Base-by-base conservation (phyloP, 2,888 invertebrate species). In the Scaptomyza tumidula region DNA sequence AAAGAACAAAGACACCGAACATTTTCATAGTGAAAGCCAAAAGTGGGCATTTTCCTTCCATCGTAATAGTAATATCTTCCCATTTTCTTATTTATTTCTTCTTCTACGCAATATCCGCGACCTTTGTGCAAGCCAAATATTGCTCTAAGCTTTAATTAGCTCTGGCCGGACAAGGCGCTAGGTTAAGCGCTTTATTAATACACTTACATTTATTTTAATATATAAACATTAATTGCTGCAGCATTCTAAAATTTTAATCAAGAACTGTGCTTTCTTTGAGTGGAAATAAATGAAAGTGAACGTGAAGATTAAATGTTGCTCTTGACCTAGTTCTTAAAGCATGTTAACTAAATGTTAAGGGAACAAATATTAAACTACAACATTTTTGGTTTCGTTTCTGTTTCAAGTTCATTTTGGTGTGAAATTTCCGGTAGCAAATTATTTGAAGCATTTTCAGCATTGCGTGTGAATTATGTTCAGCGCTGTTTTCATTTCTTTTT, bases 1-100 rank as follows among this genome's bases (percentile, higher is more conserved):
- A 60, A 80, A 78, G 78, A 79, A 80, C 78, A 79, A 79, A 80
- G 78, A 77, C 68, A 50, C 48, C 19, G 61, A 60, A 74, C 45
- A 77, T 61, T 67, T 78, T 62, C 63, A n/a, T 24, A 73, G 35
- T 54, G 58, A 68, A 68, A 54, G 57, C 61, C 57, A 49, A 33
- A 56, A 46, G 19, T 57, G 69, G 14, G 13, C n/a, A 48, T 50
- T 50, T 33, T 45, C 50, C 50, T 19, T 31, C 14, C 13, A 5
- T 55, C 10, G 27, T n/a, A 35, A 3, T 24, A 24, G 41, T 16
- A 35, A 41, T 41, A 50, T 11, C 16, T 54, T 57, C 11, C 50
- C 14, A 9, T 24, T 52, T 52, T 14, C 24, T 37, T 52, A 19
- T 31, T 27, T 44, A 44, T 50, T 57, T 14, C 43, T 43, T 6